A percentile compares a stretch with the other conserved stretches of the same genome.
These are phyloP conservation scores for Caiman crocodilus DNA, from an alignment of 2,797 vertebrate species.

Conservation along the genomic window DNA sequence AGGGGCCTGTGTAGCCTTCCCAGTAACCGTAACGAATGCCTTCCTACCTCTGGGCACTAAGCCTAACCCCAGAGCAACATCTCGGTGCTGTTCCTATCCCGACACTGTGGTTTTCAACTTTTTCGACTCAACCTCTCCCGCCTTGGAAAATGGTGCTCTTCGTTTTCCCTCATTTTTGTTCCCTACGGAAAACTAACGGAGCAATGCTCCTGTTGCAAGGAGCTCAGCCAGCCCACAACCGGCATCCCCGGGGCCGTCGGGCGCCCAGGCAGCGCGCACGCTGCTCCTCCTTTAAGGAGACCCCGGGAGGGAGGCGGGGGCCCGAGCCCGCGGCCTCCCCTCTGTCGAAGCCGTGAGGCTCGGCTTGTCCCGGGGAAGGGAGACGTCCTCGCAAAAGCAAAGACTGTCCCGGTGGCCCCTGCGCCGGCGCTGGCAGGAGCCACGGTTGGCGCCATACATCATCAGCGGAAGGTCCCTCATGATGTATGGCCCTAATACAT, in stretches of 20 bases:
- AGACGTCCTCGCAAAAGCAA: slow-evolving; percentile 25
- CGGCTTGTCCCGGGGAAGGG: slow-evolving; percentile 36
- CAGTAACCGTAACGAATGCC: neutral
- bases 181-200: too few relatives aligned
- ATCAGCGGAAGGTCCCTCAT: slow-evolving; percentile 76
- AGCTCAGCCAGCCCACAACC: too few relatives aligned
- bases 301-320: neutral
- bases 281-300: neutral
- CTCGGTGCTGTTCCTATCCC: neutral
- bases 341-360: neutral
- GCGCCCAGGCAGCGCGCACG: neutral
- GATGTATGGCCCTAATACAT: slow-evolving; percentile 84
- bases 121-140: too few relatives aligned
- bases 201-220: too few relatives aligned
- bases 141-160: too few relatives aligned
- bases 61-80: neutral
- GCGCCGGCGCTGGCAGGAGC: slow-evolving; percentile 70
- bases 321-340: neutral
- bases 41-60: neutral
- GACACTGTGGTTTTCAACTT: too few relatives aligned
- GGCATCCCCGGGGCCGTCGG: fast-evolving
- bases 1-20: neutral
- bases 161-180: too few relatives aligned
- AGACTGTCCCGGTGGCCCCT: slow-evolving; percentile 26
- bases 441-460: slow-evolving; percentile 76